Evolutionary conservation across 2,113 vertebrate genomes (phyloP), one percentile per base, ranked within the genome.

Genomic region (Stegostoma tigrinum): DNA sequence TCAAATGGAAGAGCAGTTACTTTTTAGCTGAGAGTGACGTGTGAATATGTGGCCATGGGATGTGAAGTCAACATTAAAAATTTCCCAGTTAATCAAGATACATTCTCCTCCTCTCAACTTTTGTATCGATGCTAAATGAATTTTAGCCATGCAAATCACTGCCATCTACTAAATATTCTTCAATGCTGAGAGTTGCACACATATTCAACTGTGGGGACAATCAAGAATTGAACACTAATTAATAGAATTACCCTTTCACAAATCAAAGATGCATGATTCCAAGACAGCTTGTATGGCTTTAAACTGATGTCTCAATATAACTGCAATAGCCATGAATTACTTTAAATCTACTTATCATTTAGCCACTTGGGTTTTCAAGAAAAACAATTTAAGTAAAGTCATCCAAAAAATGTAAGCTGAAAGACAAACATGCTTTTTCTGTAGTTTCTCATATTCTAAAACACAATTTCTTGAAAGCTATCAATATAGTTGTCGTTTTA

Each of bases 141-240:
- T 93, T 66, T 67, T 64, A n/a, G 30, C 7, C 89, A 66, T 93
- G 89, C n/a, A 93, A n/a, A 34, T 93, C 89, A 93, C 19, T 93
- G 23, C 61, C 89, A 93, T 19, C 61, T 67, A 93, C 61, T 93
- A 61, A 93, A 66, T 93, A n/a, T 91, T 91, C 55, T 91, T 91
- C 8, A 64, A 91, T 64, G 2, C 1, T 7, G n/a, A 66, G 30
- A 91, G 34, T 34, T 21, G 55, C 89, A 91, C 55, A 91, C 15
- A 64, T 17, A 66, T 64, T 91, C 14, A 64, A n/a, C 89, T 38
- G 10, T 34, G 55, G 66, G 30, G 19, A 64, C 38, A 70, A 19
- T 95, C 94, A 70, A 70, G 68, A 15, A 48, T 27, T 70, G 68
- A 72, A 95, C 21, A 94, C 67, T 72, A 45, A 38, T 93, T 66